A percentile compares a stretch with the other conserved stretches of the same genome.
These are phyloP conservation scores for Athetis lepigone DNA, from an alignment of 2,888 invertebrate species.

Conservation along the genomic window DNA sequence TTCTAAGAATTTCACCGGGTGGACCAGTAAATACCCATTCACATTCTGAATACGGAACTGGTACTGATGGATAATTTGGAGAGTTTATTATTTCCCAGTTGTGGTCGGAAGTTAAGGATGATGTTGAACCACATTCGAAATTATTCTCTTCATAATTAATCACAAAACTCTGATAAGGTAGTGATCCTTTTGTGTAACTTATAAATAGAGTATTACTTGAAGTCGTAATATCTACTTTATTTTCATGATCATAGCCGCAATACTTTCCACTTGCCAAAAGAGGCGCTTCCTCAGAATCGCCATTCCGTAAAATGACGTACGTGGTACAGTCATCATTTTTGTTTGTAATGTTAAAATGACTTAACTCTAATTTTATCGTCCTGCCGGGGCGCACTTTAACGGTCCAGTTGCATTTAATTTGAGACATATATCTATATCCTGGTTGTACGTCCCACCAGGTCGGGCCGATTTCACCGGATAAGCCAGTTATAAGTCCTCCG, in stretches of 20 bases:
- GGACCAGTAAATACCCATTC: slow-evolving; percentile 94
- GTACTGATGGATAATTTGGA: slow-evolving; percentile 95
- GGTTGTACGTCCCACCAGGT: slow-evolving; percentile 64
- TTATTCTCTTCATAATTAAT: slow-evolving; percentile 91
- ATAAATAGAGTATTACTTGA: slow-evolving; percentile 91
- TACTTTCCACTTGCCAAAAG: slow-evolving; percentile 93
- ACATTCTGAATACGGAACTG: slow-evolving; percentile 95
- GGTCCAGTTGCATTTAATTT: slow-evolving; percentile 92
- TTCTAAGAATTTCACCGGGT: slow-evolving; percentile 93
- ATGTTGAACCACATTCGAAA: slow-evolving; percentile 92
- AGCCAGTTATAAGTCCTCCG: slow-evolving; percentile 92
- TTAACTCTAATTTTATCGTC: slow-evolving; percentile 92
- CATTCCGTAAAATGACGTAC: slow-evolving; percentile 93
- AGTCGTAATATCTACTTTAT: slow-evolving; percentile 87
- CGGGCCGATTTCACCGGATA: slow-evolving; percentile 90
- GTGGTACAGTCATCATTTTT: slow-evolving; percentile 73
- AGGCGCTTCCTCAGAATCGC: slow-evolving; percentile 93
- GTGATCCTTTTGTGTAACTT: slow-evolving; percentile 62
- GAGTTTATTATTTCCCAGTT: slow-evolving; percentile 91
- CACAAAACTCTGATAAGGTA: slow-evolving; percentile 79
- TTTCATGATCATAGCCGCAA: slow-evolving; percentile 89
- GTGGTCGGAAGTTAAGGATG: slow-evolving; percentile 88
- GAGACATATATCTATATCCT: not conserved
- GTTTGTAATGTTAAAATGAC: slow-evolving; percentile 90
- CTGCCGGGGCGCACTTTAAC: slow-evolving; percentile 93